These are phyloP conservation scores for Thunnus thynnus DNA, from an alignment of 2,113 vertebrate genomes.

Conservation along the genomic window DNA sequence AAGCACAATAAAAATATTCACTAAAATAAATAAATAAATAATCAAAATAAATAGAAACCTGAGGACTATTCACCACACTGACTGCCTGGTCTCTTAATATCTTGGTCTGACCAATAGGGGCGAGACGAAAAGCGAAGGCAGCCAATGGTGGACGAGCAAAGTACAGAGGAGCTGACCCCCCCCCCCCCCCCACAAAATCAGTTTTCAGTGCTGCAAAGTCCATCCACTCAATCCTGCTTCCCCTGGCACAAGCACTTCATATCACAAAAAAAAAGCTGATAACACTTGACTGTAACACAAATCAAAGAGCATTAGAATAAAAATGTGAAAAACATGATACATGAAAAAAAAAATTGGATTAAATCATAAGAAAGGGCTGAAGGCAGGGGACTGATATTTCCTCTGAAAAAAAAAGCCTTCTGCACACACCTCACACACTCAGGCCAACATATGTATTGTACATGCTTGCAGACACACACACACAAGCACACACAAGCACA, in stretches of 20 bases:
- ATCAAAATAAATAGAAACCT: slow-evolving; percentile 83
- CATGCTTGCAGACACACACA: slow-evolving; percentile 35
- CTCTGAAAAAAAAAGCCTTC: slow-evolving; percentile 66
- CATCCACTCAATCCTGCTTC: slow-evolving; percentile 43
- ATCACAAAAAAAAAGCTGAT: slow-evolving; percentile 47
- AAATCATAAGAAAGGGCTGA: slow-evolving; percentile 43
- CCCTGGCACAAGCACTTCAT: slow-evolving; percentile 69
- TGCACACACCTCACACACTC: slow-evolving; percentile 41
- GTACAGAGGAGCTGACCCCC: slow-evolving; percentile 23
- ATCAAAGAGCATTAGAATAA: slow-evolving; percentile 36
- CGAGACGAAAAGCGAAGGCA: slow-evolving; percentile 64
- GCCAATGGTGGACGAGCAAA: slow-evolving; percentile 65
- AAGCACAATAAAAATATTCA: slow-evolving; percentile 62
- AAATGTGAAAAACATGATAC: slow-evolving; percentile 36
- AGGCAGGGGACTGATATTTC: slow-evolving; percentile 68
- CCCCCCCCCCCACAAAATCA: slow-evolving; percentile 17
- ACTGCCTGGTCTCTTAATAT: slow-evolving; percentile 51
- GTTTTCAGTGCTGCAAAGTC: slow-evolving; percentile 58
- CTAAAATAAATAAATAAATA: slow-evolving; percentile 84
- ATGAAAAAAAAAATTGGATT: slow-evolving; percentile 27
- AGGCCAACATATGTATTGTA: slow-evolving; percentile 36
- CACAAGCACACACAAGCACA: slow-evolving; percentile 5
- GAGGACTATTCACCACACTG: slow-evolving; percentile 78
- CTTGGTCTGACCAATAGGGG: slow-evolving; percentile 65
- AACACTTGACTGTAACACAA: slow-evolving; percentile 52